Base-by-base conservation (phyloP, 2,888 invertebrate genomes). In the Tyria jacobaeae region DNA sequence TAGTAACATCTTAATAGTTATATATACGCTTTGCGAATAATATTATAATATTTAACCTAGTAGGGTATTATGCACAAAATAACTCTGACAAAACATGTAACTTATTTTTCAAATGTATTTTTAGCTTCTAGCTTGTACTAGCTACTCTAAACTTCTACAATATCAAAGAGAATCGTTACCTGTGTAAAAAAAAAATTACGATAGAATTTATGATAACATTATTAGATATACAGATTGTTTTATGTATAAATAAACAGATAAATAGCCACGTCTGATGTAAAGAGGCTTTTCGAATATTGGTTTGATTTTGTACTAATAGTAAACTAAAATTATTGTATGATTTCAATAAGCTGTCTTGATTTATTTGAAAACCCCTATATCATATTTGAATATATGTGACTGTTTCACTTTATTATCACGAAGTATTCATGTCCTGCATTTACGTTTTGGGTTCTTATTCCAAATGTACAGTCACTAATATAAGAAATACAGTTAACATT, bases 381-480 rank as follows among this genome's bases (percentile, higher is more conserved):
- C 55, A n/a, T 57, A 52, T 57, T 64, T 44, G 21, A 34, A 62
- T 61, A 56, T 64, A 64, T 52, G 47, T 58, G 47, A 35, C 66
- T 56, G 48, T 64, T n/a, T 37, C 39, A 60, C 60, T 70, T 62
- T 67, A 64, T 64, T 58, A 21, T 50, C 27, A 56, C 44, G 48
- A 62, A 44, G 57, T 62, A 62, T 64, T 67, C 52, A 59, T n/a
- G 68, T 59, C 51, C 47, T 57, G 12, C 12, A 50, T 68, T 62
- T 60, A 57, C 63, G 61, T 57, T 37, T 44, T 63, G 37, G 17
- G 51, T 52, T 62, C 59, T 55, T 59, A 52, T 50, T 66, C 56
- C 55, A n/a, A n/a, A n/a, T 66, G 70, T 63, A 71, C 56, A 57
- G 53, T 62, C 70, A 58, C 58, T 69, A 62, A 57, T 56, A 54